Evolutionary conservation across 2,113 vertebrate genomes (phyloP).

Genomic region (Leiothrix lutea): DNA sequence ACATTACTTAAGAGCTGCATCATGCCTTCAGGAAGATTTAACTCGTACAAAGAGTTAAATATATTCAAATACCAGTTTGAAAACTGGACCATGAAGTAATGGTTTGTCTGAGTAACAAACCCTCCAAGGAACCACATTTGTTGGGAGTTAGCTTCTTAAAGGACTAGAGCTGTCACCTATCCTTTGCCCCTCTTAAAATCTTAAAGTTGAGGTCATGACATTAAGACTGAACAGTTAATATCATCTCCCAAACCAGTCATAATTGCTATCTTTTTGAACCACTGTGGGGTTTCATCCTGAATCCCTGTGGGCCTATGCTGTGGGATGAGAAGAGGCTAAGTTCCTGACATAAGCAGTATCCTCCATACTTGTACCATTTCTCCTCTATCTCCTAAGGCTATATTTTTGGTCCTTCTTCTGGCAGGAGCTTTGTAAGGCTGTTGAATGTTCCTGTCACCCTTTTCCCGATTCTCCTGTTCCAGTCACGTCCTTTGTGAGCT

Average conservation of each 20-base stretch:
- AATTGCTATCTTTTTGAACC: background rate
- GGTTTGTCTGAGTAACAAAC: background rate
- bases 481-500: background rate
- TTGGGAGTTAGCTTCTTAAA: background rate
- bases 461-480: background rate
- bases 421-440: background rate
- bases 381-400: background rate
- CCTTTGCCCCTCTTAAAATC: background rate
- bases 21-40: background rate
- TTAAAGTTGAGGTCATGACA: background rate
- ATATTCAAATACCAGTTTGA: background rate
- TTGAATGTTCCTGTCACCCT: background rate
- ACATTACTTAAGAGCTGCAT: background rate
- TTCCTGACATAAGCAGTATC: background rate
- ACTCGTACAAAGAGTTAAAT: background rate
- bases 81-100: constrained; percentile 5
- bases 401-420: background rate
- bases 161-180: background rate
- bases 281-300: background rate
- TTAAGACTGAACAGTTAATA: background rate
- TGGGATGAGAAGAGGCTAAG: background rate
- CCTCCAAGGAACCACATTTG: background rate
- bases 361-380: background rate
- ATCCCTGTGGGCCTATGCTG: rapidly evolving
- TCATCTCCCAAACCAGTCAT: background rate